These are phyloP conservation scores for Cyphomyrmex costatus DNA, from an alignment of 1,140 invertebrate species.

Conservation along the genomic window DNA sequence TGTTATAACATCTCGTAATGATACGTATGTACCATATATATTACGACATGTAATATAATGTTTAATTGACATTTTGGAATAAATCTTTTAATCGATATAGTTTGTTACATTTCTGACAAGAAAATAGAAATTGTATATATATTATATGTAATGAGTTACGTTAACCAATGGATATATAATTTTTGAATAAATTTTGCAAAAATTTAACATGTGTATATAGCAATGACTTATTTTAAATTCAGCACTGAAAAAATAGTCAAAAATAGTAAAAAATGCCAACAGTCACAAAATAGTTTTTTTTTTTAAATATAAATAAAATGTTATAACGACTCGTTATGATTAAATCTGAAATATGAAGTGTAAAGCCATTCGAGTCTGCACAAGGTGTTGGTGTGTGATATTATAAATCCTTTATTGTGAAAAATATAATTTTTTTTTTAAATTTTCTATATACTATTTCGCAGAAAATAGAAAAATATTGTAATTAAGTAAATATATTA, in stretches of 20 bases:
- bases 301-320: too few species aligned
- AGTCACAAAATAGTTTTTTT: too few species aligned
- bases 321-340: too few species aligned
- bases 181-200: neutral
- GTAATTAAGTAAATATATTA: neutral
- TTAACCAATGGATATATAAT: neutral
- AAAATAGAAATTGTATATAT: neutral
- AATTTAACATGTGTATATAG: neutral
- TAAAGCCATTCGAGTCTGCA: too few species aligned
- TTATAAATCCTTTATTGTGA: too few species aligned
- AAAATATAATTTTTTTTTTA: too few species aligned
- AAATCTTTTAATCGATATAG: neutral
- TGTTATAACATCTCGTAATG: conserved; percentile 1
- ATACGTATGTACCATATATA: too few species aligned
- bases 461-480: neutral
- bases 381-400: too few species aligned
- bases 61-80: neutral
- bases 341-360: too few species aligned
- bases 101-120: neutral
- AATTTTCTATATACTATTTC: neutral
- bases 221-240: neutral
- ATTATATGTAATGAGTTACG: too few species aligned
- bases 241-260: neutral
- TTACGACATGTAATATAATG: neutral
- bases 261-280: too few species aligned